These are phyloP conservation scores for Nudaria mundana DNA, from an alignment of 2,888 invertebrate species.

Conservation along the genomic window DNA sequence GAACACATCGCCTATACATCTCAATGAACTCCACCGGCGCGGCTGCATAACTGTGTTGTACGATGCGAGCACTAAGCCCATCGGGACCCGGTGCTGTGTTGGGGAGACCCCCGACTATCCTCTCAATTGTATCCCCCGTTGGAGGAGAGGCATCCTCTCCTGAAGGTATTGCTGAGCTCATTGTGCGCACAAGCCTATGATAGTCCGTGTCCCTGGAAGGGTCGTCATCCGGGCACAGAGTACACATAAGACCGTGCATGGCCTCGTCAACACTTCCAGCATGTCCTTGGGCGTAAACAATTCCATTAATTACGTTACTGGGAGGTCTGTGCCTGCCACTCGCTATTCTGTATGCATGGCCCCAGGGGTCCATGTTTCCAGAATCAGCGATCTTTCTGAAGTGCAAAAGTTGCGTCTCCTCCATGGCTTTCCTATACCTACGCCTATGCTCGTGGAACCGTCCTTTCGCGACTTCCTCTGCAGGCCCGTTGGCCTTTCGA, in stretches of 20 bases:
- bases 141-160: conserved; percentile 13
- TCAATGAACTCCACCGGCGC: background rate
- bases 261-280: too few relatives aligned
- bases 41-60: background rate
- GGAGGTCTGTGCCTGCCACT: too few relatives aligned
- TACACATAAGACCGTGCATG: too few relatives aligned
- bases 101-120: conserved; percentile 20
- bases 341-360: background rate
- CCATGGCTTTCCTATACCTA: background rate
- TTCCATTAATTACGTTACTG: too few relatives aligned
- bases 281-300: too few relatives aligned
- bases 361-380: background rate
- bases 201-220: conserved; percentile 14
- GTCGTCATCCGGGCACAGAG: conserved; percentile 36
- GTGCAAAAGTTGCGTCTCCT: background rate
- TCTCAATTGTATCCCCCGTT: background rate
- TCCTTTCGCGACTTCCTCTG: background rate
- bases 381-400: background rate
- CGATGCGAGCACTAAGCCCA: background rate
- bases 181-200: conserved; percentile 21
- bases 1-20: background rate
- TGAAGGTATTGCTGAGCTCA: conserved; percentile 18
- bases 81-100: conserved; percentile 19
- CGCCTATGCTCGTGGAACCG: background rate
- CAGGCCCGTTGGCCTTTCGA: background rate